These are phyloP conservation scores for Masnerella sp. DNA, from an alignment of 2,888 invertebrate genomes.

Conservation along the genomic window DNA sequence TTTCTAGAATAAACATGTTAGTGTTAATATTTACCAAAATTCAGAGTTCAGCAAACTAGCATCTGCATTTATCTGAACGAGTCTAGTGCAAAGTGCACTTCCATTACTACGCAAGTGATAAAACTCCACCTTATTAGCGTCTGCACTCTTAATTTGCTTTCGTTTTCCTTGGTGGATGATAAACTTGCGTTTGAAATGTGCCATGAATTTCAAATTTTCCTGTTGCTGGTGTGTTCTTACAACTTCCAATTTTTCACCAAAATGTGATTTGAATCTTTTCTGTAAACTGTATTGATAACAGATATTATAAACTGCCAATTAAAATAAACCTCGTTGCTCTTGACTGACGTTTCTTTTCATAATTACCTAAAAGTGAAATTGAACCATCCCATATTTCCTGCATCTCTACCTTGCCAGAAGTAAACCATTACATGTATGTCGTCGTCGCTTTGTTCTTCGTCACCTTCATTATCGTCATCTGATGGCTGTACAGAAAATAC, in stretches of 20 bases:
- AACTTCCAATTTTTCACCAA: slow-evolving; percentile 94
- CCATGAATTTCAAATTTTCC: slow-evolving; percentile 98
- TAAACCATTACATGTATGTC: slow-evolving; percentile 98
- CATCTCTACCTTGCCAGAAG: slow-evolving; percentile 99
- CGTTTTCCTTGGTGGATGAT: slow-evolving; percentile 94
- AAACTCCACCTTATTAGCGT: slow-evolving; percentile 84
- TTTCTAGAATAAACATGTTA: too few species aligned
- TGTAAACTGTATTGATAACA: slow-evolving; percentile 84
- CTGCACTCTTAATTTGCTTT: slow-evolving; percentile 78
- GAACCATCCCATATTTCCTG: slow-evolving; percentile 99
- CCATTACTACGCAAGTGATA: slow-evolving; percentile 98
- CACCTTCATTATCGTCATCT: slow-evolving; percentile 80
- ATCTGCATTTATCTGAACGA: slow-evolving; percentile 93
- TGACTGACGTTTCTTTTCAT: too few species aligned
- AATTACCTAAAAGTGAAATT: slow-evolving; percentile 96
- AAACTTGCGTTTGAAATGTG: slow-evolving; percentile 97
- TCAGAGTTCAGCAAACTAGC: slow-evolving; percentile 92
- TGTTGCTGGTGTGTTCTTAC: slow-evolving; percentile 98
- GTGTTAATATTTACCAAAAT: slow-evolving; percentile 86
- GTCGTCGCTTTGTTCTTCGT: slow-evolving; percentile 81
- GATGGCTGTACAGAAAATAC: slow-evolving; percentile 67
- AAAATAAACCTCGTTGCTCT: too few species aligned
- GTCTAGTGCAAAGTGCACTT: slow-evolving; percentile 93
- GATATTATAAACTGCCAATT: too few species aligned
- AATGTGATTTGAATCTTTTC: slow-evolving; percentile 93